These are phyloP conservation scores for Isaurus tuberculatus DNA, from an alignment of 92 coral and sea anemone species.

Conservation along the genomic window DNA sequence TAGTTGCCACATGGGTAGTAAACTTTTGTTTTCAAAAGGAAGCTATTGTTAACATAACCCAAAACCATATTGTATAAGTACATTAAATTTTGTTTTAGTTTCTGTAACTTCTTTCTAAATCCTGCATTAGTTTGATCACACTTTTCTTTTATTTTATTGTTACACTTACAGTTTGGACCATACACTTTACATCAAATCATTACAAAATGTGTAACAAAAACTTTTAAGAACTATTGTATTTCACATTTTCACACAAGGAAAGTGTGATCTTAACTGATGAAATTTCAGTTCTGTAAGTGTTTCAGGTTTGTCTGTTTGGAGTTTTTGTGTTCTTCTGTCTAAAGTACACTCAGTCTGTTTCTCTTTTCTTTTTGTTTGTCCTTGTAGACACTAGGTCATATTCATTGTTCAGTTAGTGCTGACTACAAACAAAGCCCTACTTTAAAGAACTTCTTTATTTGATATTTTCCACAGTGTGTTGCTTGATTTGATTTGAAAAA, in stretches of 20 bases:
- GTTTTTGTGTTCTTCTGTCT: conserved; percentile 29
- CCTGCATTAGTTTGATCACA: conserved; percentile 40
- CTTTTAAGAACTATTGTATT: not conserved
- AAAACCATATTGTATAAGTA: not conserved
- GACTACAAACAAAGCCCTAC: conserved; percentile 32
- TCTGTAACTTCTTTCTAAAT: conserved; percentile 9
- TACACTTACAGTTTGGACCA: conserved; percentile 7
- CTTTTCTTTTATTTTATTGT: conserved; percentile 14
- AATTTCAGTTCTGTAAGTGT: conserved; percentile 1
- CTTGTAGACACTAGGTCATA: conserved; percentile 17
- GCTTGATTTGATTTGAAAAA: not conserved
- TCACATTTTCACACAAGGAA: not conserved
- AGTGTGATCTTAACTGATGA: conserved; percentile 42
- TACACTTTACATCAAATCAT: not conserved
- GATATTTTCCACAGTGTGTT: not conserved
- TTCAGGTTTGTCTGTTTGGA: conserved; percentile 24
- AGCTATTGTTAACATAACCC: not conserved
- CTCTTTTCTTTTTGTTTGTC: conserved; percentile 19
- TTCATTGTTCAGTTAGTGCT: not conserved
- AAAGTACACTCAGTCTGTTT: conserved; percentile 33
- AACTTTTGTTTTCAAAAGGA: not conserved
- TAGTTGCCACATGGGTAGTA: too few species aligned
- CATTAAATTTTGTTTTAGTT: conserved; percentile 7
- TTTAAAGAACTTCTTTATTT: not conserved
- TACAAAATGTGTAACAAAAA: not conserved